Base-by-base conservation (phyloP, 2,797 vertebrate species). In the Parambassis ranga region DNA sequence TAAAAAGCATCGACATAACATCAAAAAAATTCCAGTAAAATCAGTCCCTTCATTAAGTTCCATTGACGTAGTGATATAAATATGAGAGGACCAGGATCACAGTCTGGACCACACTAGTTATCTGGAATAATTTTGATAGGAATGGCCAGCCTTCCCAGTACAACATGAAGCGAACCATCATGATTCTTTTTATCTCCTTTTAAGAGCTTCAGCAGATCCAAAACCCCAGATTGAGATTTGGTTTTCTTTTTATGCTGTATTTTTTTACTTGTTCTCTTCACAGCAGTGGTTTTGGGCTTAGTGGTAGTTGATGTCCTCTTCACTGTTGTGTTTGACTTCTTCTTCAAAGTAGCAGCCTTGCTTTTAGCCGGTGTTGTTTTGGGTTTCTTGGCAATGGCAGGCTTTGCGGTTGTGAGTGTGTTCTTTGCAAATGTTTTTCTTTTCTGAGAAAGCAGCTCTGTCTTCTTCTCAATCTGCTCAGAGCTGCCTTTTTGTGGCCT, bases 91-190 rank as follows among this genome's bases (percentile, higher is more conserved):
- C 15, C 24, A 58, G 30, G 15, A 35, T 50, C 38, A 38, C 41
- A 65, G 27, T 4, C 52, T 5, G 1, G 58, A 46, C 42, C 27
- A 52, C 1, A 43, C 56, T 90, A 91, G 22, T 87, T 59, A 68
- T 91, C 91, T 0, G 91, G 92, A 36, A 93, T 88, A 15, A 94
- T 92, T 81, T 73, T 91, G 46, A 94, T 76, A 11, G 91, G 91
- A 79, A 93, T 91, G 55, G 89, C 92, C 75, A 94, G 81, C 69
- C 87, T 90, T 87, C 93, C 92, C 59, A 93, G 47, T 53, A 92
- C 77, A 48, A 93, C 85, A 58, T 92, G 89, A 39, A 93, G 79
- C 57, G 87, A 89, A 48, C 68, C 78, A 2, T 90, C 63, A 2
- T 65, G 77, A 46, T 22, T 71, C 0, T 63, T 76, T 33, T 42